These are phyloP conservation scores for Regulus satrapa DNA, from an alignment of 2,113 vertebrate species.

Conservation along the genomic window DNA sequence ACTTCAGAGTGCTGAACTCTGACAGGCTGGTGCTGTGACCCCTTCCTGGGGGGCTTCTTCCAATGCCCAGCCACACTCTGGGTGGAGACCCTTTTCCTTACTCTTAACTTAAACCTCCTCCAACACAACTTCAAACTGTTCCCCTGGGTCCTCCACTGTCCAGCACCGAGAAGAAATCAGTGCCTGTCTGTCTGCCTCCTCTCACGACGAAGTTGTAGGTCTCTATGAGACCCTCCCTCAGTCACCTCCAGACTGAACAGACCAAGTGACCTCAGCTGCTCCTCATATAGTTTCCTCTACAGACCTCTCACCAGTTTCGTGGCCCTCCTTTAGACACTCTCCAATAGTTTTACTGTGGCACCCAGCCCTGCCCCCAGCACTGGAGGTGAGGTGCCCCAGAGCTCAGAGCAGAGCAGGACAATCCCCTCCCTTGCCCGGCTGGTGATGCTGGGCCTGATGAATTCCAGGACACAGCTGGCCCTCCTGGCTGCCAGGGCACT, in stretches of 20 bases:
- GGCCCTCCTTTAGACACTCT: neutral
- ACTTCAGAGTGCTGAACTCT: neutral
- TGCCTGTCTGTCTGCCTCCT: too few relatives aligned
- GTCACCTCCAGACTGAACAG: neutral
- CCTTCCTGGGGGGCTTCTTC: neutral
- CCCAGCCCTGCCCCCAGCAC: neutral
- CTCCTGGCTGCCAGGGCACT: neutral
- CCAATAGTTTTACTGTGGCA: rapidly evolving
- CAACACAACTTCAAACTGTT: neutral
- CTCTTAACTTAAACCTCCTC: neutral
- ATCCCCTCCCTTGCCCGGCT: rapidly evolving
- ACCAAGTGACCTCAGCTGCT: neutral
- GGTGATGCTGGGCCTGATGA: neutral
- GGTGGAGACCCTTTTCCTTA: neutral
- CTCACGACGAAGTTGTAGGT: neutral
- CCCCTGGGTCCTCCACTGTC: rapidly evolving
- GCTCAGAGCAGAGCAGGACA: neutral
- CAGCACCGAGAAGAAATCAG: neutral
- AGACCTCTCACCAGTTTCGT: rapidly evolving
- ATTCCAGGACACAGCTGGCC: rapidly evolving
- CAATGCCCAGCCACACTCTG: neutral
- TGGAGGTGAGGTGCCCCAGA: rapidly evolving
- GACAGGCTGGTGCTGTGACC: neutral
- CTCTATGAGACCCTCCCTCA: too few relatives aligned
- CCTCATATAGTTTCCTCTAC: rapidly evolving